Percentiles rank a stretch among this genome's conserved stretches.
Conservation (phyloP, 2,888 invertebrate genomes). For the Drosophila macrothrix region DNA sequence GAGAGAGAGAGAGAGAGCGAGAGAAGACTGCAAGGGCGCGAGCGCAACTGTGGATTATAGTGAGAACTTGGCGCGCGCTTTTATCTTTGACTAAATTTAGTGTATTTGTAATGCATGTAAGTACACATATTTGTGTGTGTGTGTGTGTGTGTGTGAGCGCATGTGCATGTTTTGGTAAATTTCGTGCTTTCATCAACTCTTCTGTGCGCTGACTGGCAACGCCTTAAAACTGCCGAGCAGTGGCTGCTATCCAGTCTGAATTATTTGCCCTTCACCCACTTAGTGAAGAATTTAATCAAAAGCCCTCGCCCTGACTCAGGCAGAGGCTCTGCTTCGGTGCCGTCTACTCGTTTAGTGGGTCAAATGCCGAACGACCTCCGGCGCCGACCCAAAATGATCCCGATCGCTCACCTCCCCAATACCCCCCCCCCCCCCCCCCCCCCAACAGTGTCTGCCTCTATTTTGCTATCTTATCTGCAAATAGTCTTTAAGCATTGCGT, state of each 20-base stretch:
- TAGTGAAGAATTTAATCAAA: conserved; percentile 46
- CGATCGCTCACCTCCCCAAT: not conserved
- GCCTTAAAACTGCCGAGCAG: conserved; percentile 42
- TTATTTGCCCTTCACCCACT: conserved; percentile 70
- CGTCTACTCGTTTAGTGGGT: conserved; percentile 49
- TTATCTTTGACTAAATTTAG: conserved; percentile 31
- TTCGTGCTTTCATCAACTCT: conserved; percentile 12
- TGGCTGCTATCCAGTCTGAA: conserved; percentile 33
- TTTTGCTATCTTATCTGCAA: conserved; percentile 59
- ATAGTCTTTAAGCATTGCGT: conserved; percentile 37
- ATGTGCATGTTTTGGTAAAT: conserved; percentile 11
- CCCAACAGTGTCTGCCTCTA: not conserved
- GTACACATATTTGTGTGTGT: conserved; percentile 22
- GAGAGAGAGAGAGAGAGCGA: conserved; percentile 31
- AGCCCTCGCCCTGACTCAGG: conserved; percentile 4
- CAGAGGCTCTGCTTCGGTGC: not conserved
- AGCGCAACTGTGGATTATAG: conserved; percentile 19
- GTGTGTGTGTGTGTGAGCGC: not conserved
- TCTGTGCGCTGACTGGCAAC: conserved; percentile 26
- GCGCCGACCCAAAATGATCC: conserved; percentile 38
- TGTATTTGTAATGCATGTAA: conserved; percentile 56
- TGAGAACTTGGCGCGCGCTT: conserved; percentile 42
- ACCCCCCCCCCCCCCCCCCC: not conserved
- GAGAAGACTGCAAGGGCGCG: conserved; percentile 26
- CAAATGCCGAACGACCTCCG: conserved; percentile 54